Conservation (phyloP, 1,140 invertebrate genomes). For the Heliconius eleuchia region DNA sequence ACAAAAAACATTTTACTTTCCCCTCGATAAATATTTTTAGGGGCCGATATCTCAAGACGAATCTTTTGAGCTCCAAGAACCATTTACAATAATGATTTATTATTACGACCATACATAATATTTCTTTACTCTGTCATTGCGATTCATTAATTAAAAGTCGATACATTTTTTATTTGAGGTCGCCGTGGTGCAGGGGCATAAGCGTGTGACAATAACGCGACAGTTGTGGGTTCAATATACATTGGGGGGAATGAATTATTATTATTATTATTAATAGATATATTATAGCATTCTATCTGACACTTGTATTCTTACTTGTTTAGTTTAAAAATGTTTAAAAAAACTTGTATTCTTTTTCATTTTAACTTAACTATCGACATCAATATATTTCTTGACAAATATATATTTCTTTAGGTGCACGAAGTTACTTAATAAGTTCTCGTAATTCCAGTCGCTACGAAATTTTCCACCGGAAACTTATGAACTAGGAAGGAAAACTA, state of each 20-base stretch:
- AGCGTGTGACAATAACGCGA: too few species aligned
- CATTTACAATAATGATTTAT: constrained; percentile 6
- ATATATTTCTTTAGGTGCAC: not conserved
- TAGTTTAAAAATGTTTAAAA: too few species aligned
- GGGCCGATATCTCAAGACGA: not conserved
- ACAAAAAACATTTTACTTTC: not conserved
- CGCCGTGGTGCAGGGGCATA: too few species aligned
- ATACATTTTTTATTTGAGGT: not conserved
- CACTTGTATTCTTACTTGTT: too few species aligned
- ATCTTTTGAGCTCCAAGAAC: not conserved
- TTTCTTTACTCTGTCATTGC: not conserved
- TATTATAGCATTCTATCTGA: too few species aligned
- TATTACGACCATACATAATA: not conserved
- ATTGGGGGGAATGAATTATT: too few species aligned
- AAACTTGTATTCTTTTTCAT: too few species aligned
- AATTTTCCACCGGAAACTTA: constrained; percentile 28
- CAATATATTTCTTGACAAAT: not conserved
- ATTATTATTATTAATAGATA: too few species aligned
- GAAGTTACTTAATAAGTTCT: constrained; percentile 24
- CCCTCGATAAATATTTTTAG: not conserved
- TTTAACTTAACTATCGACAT: too few species aligned
- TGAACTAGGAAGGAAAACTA: constrained; percentile 29
- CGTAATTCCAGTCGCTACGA: constrained; percentile 17
- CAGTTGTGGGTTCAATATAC: too few species aligned
- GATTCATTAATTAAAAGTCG: not conserved